Percentiles rank a stretch among this genome's conserved stretches.
phyloP scores from a whole-genome alignment of 2,888 invertebrate genomes.

The Amblyjoppa proteus region DNA sequence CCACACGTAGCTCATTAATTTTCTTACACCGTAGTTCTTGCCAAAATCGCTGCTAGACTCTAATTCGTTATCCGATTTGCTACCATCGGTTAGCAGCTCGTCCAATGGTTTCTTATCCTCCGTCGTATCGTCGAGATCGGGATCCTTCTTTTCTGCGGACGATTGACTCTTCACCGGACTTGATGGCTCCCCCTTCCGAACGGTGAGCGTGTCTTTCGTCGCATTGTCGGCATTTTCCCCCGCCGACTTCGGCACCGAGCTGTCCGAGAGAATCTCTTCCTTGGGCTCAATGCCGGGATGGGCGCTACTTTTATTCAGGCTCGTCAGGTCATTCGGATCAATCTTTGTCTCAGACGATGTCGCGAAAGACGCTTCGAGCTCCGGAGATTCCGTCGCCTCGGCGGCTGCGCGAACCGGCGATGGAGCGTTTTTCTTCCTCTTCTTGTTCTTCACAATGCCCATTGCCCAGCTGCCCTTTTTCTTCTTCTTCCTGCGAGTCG shows the following conservation, averaged over 20 bases:
- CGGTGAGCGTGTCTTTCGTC: slow-evolving; percentile 3
- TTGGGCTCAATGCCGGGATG: slow-evolving; percentile 34
- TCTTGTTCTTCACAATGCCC: slow-evolving; percentile 75
- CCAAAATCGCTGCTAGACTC: slow-evolving; percentile 85
- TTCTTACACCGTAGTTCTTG: slow-evolving; percentile 64
- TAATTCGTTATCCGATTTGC: slow-evolving; percentile 80
- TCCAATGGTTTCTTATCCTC: slow-evolving; percentile 42
- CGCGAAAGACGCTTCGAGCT: slow-evolving; percentile 36
- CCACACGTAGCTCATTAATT: slow-evolving; percentile 77
- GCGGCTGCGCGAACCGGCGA: slow-evolving; percentile 37
- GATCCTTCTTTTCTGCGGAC: not conserved
- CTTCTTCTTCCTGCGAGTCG: slow-evolving; percentile 76
- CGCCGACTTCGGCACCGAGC: slow-evolving; percentile 16
- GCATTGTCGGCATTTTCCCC: slow-evolving; percentile 24
- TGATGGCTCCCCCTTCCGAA: slow-evolving; percentile 41
- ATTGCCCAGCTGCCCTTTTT: slow-evolving; percentile 63
- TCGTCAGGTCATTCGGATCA: not conserved
- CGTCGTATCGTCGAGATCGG: slow-evolving; percentile 12
- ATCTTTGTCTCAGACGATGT: slow-evolving; percentile 1
- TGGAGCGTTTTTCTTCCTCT: slow-evolving; percentile 72
- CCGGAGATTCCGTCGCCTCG: not conserved
- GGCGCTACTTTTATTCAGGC: slow-evolving; percentile 18
- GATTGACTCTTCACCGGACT: slow-evolving; percentile 50
- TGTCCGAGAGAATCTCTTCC: slow-evolving; percentile 58
- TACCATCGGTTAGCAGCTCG: slow-evolving; percentile 59